phyloP scores from a whole-genome alignment of 2,113 vertebrate genomes.

The Callithrix jacchus region DNA sequence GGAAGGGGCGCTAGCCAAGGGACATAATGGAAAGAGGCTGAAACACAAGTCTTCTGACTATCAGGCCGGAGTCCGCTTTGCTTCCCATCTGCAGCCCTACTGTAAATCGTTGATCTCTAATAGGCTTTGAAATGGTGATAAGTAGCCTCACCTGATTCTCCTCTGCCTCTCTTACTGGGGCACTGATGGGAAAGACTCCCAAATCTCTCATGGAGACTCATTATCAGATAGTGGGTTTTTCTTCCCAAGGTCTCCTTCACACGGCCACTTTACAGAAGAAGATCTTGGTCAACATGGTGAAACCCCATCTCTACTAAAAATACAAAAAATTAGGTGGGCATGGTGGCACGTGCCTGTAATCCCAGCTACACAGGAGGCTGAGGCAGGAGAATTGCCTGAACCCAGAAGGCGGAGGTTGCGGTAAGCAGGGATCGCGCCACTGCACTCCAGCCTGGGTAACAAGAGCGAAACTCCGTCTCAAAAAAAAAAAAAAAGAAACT shows the following conservation, averaged over 20 bases:
- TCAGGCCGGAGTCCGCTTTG: background rate
- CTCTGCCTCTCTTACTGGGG: background rate
- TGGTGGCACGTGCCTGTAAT: too few relatives aligned
- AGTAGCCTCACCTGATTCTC: background rate
- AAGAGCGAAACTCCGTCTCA: too few relatives aligned
- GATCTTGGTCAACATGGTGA: too few relatives aligned
- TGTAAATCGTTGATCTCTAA: background rate
- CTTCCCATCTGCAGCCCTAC: background rate
- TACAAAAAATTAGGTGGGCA: too few relatives aligned
- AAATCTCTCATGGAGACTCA: conserved; percentile 6
- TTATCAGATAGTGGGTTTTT: conserved; percentile 35
- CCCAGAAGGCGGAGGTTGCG: too few relatives aligned
- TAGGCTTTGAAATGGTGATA: background rate
- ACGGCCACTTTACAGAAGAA: conserved; percentile 10
- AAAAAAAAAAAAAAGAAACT: too few relatives aligned
- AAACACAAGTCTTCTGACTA: background rate
- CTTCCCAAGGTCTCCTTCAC: conserved; percentile 8
- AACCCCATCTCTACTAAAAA: too few relatives aligned
- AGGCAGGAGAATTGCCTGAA: too few relatives aligned
- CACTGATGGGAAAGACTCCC: background rate
- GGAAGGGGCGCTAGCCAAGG: background rate
- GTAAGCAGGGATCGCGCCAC: too few relatives aligned
- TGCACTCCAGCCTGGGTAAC: too few relatives aligned
- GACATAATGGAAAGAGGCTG: background rate
- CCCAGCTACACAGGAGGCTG: too few relatives aligned